Conservation (phyloP, 2,888 invertebrate genomes). For the Drosophila mimetica region DNA sequence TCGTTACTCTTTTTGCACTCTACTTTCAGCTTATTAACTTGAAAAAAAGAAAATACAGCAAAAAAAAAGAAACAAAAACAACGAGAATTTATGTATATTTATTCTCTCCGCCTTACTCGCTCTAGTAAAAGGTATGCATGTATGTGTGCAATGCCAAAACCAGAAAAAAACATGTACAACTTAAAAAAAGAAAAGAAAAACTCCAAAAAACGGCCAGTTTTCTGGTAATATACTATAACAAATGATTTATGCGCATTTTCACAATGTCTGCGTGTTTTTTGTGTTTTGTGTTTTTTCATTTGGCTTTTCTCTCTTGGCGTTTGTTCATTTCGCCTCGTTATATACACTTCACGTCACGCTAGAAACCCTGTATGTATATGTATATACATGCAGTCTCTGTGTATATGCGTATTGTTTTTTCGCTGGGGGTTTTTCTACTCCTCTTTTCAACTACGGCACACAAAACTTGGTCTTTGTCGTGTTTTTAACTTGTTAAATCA, state of each 20-base stretch:
- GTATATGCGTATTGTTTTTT: slow-evolving; percentile 49
- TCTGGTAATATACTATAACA: slow-evolving; percentile 44
- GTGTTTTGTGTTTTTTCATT: no score
- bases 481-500: not conserved
- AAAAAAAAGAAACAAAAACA: slow-evolving; percentile 34
- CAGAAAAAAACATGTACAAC: slow-evolving; percentile 48
- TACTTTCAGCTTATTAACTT: slow-evolving; percentile 5
- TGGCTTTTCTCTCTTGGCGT: slow-evolving; percentile 55
- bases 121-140: slow-evolving; percentile 17
- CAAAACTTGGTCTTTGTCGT: slow-evolving; percentile 50
- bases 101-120: slow-evolving; percentile 21
- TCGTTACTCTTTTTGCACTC: slow-evolving; percentile 22
- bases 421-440: slow-evolving; percentile 23
- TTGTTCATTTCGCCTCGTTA: slow-evolving; percentile 27
- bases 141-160: slow-evolving; percentile 38
- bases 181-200: slow-evolving; percentile 53
- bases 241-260: slow-evolving; percentile 57
- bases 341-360: slow-evolving; percentile 74
- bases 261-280: slow-evolving; percentile 74
- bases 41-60: slow-evolving; percentile 11
- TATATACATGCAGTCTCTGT: slow-evolving; percentile 36
- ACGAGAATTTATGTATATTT: slow-evolving; percentile 29
- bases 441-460: slow-evolving; percentile 35
- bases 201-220: slow-evolving; percentile 16
- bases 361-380: slow-evolving; percentile 49